A percentile compares a stretch with the other conserved stretches of the same genome.
Conservation (phyloP, 1,140 invertebrate species). For the Cryptotermes secundus region DNA sequence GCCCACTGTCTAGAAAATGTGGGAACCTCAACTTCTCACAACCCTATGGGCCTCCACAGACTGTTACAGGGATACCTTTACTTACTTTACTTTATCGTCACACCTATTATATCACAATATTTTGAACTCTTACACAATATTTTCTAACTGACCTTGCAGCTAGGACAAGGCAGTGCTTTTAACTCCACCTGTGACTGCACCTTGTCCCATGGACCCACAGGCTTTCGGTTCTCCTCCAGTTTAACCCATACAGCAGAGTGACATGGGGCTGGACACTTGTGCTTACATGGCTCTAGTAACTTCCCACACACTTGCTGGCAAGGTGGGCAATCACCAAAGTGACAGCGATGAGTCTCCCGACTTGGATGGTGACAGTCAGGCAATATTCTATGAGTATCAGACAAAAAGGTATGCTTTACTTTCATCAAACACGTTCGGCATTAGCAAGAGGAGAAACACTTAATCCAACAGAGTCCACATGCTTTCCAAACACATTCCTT, state of each 20-base stretch:
- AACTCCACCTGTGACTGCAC: conserved; percentile 57
- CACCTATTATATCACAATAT: too few species aligned
- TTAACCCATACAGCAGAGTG: conserved; percentile 76
- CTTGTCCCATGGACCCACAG: conserved; percentile 74
- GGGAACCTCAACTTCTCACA: too few species aligned
- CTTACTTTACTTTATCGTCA: too few species aligned
- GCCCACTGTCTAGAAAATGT: too few species aligned
- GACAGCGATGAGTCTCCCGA: conserved; percentile 75
- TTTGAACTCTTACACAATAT: background rate
- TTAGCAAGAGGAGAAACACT: too few species aligned
- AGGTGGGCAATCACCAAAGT: conserved; percentile 83
- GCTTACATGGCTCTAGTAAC: conserved; percentile 62
- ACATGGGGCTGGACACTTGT: conserved; percentile 73
- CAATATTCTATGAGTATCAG: conserved; percentile 54
- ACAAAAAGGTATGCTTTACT: background rate
- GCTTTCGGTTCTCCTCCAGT: conserved; percentile 59
- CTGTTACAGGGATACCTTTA: too few species aligned
- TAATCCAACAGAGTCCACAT: too few species aligned
- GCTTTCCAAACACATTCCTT: too few species aligned
- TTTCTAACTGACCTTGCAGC: conserved; percentile 53
- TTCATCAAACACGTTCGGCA: too few species aligned
- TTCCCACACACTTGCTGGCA: conserved; percentile 75
- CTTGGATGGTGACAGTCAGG: conserved; percentile 77
- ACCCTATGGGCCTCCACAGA: too few species aligned
- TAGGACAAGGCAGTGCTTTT: conserved; percentile 66